Percentiles rank a stretch among this genome's conserved stretches.
Evolutionary conservation across 2,888 invertebrate species (phyloP).

Genomic region (Tanytarsus gracilentus): DNA sequence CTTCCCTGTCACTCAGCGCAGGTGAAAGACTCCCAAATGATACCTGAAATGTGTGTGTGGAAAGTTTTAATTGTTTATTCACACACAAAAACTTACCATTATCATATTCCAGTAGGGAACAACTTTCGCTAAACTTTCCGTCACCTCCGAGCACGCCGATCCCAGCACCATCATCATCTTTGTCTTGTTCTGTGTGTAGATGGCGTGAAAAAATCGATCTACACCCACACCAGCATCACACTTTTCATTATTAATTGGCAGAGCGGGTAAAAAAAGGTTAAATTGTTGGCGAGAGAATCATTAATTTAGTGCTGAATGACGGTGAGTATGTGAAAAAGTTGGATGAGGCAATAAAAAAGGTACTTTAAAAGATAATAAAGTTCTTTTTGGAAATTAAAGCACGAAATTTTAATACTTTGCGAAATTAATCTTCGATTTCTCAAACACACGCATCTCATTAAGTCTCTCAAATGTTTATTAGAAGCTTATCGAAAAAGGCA

Average conservation of each 20-base stretch:
- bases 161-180: slow-evolving; percentile 74
- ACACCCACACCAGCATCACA: slow-evolving; percentile 87
- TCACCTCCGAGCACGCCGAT: slow-evolving; percentile 85
- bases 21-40: slow-evolving; percentile 87
- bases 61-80: slow-evolving; percentile 16
- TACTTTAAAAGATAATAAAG: no score
- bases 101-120: slow-evolving; percentile 90
- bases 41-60: slow-evolving; percentile 49
- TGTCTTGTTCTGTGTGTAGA: slow-evolving; percentile 68
- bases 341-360: not conserved
- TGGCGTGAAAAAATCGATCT: slow-evolving; percentile 83
- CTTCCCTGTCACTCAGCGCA: slow-evolving; percentile 75
- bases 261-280: no score
- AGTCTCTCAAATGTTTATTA: no score
- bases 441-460: no score
- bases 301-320: not conserved
- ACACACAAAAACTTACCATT: slow-evolving; percentile 51
- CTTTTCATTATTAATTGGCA: no score
- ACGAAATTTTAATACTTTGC: no score
- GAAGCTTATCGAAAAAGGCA: no score
- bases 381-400: no score
- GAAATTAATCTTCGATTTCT: no score
- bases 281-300: no score
- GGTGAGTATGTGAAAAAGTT: not conserved
- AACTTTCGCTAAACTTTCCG: slow-evolving; percentile 82